A percentile compares a stretch with the other conserved stretches of the same genome.
These are phyloP conservation scores for Semibalanus balanoides DNA, from an alignment of 1,140 invertebrate genomes.

Conservation along the genomic window DNA sequence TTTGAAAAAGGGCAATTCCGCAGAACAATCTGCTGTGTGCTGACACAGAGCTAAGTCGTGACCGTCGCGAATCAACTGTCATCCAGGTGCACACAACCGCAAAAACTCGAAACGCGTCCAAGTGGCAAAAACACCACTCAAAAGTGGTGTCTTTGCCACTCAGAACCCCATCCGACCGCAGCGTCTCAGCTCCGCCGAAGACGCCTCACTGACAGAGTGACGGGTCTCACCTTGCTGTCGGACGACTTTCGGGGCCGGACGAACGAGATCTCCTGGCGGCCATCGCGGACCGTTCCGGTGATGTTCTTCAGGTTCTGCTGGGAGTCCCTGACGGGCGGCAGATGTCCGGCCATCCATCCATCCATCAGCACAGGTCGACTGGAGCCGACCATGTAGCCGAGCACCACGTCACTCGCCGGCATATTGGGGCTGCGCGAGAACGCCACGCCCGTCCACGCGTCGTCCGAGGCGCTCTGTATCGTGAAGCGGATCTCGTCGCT, in stretches of 20 bases:
- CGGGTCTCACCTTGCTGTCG: conserved; percentile 36
- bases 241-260: conserved; percentile 57
- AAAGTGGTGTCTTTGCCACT: no score
- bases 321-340: conserved; percentile 49
- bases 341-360: conserved; percentile 51
- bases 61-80: no score
- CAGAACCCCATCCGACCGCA: no score
- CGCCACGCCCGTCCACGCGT: conserved; percentile 20
- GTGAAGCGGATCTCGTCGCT: conserved; percentile 70
- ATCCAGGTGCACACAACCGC: no score
- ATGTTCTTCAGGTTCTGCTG: conserved; percentile 56
- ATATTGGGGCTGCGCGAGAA: conserved; percentile 22
- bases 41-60: no score
- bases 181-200: no score
- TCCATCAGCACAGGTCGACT: conserved; percentile 69
- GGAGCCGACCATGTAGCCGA: conserved; percentile 69
- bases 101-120: no score
- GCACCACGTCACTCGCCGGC: conserved; percentile 48
- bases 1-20: no score
- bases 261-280: conserved; percentile 63
- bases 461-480: conserved; percentile 32
- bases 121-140: no score
- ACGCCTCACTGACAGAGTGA: no score
- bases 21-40: no score
- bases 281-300: conserved; percentile 53